Conservation (phyloP, 2,797 vertebrate genomes). For the Gymnoscopelus braueri region DNA sequence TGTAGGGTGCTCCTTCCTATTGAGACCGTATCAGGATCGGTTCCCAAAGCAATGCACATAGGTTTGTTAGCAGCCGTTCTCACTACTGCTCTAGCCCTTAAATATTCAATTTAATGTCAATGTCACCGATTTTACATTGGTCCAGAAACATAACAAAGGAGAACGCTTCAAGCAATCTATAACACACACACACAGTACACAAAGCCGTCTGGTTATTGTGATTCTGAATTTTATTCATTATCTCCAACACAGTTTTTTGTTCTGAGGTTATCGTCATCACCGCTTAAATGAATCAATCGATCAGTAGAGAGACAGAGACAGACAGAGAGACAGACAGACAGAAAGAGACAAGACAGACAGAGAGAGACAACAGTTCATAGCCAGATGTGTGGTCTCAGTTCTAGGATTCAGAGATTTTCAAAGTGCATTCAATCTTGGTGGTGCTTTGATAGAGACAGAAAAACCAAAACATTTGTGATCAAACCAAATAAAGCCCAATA, state of each 20-base stretch:
- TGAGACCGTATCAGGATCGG: too few relatives aligned
- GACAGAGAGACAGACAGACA: constrained; percentile 10
- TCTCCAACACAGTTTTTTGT: constrained; percentile 69
- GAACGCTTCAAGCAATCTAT: too few relatives aligned
- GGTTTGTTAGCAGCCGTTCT: too few relatives aligned
- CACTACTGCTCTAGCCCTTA: too few relatives aligned
- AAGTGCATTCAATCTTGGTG: constrained; percentile 68
- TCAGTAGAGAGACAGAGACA: constrained; percentile 47
- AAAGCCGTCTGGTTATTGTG: constrained; percentile 36
- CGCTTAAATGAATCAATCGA: constrained; percentile 62
- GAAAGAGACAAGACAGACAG: constrained; percentile 16
- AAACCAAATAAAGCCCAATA: constrained; percentile 59
- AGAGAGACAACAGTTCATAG: constrained; percentile 69
- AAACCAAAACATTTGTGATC: constrained; percentile 60
- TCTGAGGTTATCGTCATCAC: constrained; percentile 65
- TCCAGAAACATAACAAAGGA: too few relatives aligned
- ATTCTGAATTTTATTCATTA: constrained; percentile 86
- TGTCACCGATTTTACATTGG: too few relatives aligned
- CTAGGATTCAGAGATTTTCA: constrained; percentile 57
- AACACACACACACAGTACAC: constrained; percentile 21
- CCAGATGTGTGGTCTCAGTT: constrained; percentile 56
- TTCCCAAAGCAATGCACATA: too few relatives aligned
- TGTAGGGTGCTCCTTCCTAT: too few relatives aligned
- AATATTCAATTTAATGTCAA: too few relatives aligned
- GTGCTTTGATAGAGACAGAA: constrained; percentile 57